Evolutionary conservation across 1,140 invertebrate species (phyloP).

Genomic region (Drosophila quadrilineata): DNA sequence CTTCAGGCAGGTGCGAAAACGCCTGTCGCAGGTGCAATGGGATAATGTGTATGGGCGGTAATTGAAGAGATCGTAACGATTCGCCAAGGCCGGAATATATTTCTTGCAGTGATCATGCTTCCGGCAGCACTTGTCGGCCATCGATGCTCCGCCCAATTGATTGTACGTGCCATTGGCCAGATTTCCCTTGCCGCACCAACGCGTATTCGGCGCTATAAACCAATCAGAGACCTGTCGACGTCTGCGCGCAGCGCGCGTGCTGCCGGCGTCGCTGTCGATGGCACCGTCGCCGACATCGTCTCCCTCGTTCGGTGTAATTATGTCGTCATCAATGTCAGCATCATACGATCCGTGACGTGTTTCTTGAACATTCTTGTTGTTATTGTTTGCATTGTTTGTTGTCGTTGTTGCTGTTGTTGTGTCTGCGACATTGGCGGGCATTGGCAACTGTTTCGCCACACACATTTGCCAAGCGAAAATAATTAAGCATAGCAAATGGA

Average conservation of each 20-base stretch:
- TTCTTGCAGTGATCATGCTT: slow-evolving; percentile 88
- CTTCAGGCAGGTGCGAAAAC: slow-evolving; percentile 95
- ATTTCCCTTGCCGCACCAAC: slow-evolving; percentile 92
- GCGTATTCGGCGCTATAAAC: slow-evolving; percentile 88
- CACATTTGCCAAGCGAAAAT: slow-evolving; percentile 40
- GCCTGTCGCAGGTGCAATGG: slow-evolving; percentile 92
- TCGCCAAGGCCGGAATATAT: slow-evolving; percentile 87
- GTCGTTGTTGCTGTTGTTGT: slow-evolving; percentile 16
- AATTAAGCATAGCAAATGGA: slow-evolving; percentile 32
- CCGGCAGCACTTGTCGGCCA: slow-evolving; percentile 90
- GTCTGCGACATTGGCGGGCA: slow-evolving; percentile 41
- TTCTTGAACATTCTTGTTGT: slow-evolving; percentile 4
- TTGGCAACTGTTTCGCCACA: slow-evolving; percentile 47
- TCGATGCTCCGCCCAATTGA: slow-evolving; percentile 86
- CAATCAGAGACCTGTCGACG: slow-evolving; percentile 83
- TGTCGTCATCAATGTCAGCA: slow-evolving; percentile 17
- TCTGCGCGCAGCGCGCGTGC: slow-evolving; percentile 49
- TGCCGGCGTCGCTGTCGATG: background rate
- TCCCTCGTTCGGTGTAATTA: too few species aligned
- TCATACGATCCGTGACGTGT: slow-evolving; percentile 66
- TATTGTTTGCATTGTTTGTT: slow-evolving; percentile 18
- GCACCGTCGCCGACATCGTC: slow-evolving; percentile 4
- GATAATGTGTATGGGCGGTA: slow-evolving; percentile 91
- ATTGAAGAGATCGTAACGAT: slow-evolving; percentile 89
- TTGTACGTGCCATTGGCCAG: slow-evolving; percentile 85